Evolutionary conservation across 2,888 invertebrate species (phyloP).

Genomic region (Tanytarsus gracilentus): DNA sequence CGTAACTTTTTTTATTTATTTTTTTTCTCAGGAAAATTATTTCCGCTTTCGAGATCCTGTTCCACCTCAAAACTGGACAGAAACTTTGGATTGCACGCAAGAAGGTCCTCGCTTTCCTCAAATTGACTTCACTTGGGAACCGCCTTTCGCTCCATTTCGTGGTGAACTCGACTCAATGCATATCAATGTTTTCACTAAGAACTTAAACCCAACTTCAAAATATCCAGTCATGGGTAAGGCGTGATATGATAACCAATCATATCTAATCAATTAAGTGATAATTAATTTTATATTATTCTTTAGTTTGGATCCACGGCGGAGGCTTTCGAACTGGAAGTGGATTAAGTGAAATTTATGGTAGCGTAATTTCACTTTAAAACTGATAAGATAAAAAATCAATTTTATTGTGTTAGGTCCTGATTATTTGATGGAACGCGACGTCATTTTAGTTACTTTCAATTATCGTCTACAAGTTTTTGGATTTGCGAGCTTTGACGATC

Average conservation of each 20-base stretch:
- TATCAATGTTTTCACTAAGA: slow-evolving; percentile 45
- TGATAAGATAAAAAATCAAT: background rate
- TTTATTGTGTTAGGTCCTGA: slow-evolving; percentile 39
- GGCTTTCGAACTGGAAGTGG: slow-evolving; percentile 45
- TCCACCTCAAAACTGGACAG: background rate
- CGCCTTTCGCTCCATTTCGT: slow-evolving; percentile 32
- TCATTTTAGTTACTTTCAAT: slow-evolving; percentile 45
- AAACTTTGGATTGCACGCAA: background rate
- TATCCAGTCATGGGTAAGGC: slow-evolving; percentile 11
- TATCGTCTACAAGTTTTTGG: slow-evolving; percentile 45
- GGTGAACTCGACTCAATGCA: slow-evolving; percentile 49
- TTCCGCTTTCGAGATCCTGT: background rate
- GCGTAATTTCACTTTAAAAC: background rate
- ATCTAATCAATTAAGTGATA: background rate
- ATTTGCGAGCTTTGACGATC: slow-evolving; percentile 16
- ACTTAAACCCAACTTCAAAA: slow-evolving; percentile 29
- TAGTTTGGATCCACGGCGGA: slow-evolving; percentile 48
- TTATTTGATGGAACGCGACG: slow-evolving; percentile 43
- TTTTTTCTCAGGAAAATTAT: background rate
- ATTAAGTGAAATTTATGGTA: slow-evolving; percentile 38
- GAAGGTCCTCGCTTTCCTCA: slow-evolving; percentile 16
- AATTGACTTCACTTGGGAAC: slow-evolving; percentile 5
- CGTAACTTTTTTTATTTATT: background rate
- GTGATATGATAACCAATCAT: background rate
- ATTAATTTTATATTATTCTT: slow-evolving; percentile 35